These are phyloP conservation scores for Proteles cristata DNA, from an alignment of 2,113 vertebrate species.

Conservation along the genomic window DNA sequence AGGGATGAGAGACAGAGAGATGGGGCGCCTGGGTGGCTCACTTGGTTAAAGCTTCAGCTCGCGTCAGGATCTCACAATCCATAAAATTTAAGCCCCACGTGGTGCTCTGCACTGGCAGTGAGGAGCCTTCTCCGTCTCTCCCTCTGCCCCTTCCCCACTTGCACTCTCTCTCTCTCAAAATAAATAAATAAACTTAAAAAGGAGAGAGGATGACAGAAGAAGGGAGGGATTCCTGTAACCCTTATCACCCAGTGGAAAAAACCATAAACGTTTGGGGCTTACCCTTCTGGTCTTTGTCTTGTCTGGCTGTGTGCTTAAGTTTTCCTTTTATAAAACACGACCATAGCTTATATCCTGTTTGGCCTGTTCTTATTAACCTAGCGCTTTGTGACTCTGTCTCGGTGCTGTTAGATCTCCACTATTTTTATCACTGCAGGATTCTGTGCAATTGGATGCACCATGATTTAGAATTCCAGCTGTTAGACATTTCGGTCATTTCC, in stretches of 20 bases:
- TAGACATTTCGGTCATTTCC: not conserved
- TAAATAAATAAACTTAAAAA: too few species aligned
- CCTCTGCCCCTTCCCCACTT: too few species aligned
- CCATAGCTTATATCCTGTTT: not conserved
- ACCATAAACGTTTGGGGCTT: not conserved
- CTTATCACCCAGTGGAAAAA: not conserved
- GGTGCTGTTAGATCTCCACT: accelerated
- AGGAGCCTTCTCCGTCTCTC: too few species aligned
- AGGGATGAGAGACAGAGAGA: not conserved
- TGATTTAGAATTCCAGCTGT: not conserved
- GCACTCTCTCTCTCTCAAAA: too few species aligned
- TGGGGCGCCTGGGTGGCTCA: too few species aligned
- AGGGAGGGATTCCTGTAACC: not conserved
- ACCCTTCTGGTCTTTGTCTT: not conserved
- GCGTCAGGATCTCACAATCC: too few species aligned
- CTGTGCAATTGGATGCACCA: not conserved
- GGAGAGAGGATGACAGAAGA: not conserved
- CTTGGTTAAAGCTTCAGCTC: too few species aligned
- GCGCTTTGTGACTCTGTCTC: not conserved
- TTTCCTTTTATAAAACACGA: not conserved
- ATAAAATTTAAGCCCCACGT: too few species aligned
- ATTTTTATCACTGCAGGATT: not conserved
- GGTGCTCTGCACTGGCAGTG: too few species aligned
- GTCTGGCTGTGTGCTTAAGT: not conserved
- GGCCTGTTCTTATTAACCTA: not conserved